Base-by-base conservation (phyloP, 1,140 invertebrate species). In the Apis laboriosa region DNA sequence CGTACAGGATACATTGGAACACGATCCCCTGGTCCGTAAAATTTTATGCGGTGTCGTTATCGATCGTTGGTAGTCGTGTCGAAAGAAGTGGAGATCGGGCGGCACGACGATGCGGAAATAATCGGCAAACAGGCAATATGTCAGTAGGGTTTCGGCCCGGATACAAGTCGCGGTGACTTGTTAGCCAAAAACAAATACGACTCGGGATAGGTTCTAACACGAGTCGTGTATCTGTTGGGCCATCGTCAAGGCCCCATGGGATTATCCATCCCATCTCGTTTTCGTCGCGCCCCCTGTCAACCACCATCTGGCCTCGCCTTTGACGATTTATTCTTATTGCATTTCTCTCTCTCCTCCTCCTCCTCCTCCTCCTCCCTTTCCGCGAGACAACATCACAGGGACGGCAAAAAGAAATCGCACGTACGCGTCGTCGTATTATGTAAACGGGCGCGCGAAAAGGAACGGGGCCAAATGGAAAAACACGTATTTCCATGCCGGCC, bases 251-350 rank as follows among this genome's bases (percentile, higher is more conserved):
- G 84, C 92, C 34, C 89, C 92, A 86, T 82, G 92, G 92, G 91
- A 92, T 92, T 91, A 92, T 92, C 87, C 90, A 60, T 90, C 86
- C 90, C 87, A 90, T 92, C 91, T 92, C 87, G 87, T 88, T 91
- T 88, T 84, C 81, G 74, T 88, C 88, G 86, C 88, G 88, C 90
- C 83, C 34, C 90, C 83, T 90, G 90, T 91, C 90, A 91, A 87
- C 85, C 89, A 86, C 85, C 90, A 92, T 92, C 91, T 91, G 90
- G 80, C 84, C 85, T 15, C 90, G 82, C 84, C 86, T 89, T 91
- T 92, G 87, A 92, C 91, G 90, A 92, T 92, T 91, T 92, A 90
- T 92, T 91, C 90, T 86, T 92, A 91, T 92, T 91, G 88, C 83
- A 3, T 86, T 88, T 84, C 64, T 58, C 19, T 17, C 21, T 43